Conservation (phyloP, 2,888 invertebrate species). For the Netelia melanura region DNA sequence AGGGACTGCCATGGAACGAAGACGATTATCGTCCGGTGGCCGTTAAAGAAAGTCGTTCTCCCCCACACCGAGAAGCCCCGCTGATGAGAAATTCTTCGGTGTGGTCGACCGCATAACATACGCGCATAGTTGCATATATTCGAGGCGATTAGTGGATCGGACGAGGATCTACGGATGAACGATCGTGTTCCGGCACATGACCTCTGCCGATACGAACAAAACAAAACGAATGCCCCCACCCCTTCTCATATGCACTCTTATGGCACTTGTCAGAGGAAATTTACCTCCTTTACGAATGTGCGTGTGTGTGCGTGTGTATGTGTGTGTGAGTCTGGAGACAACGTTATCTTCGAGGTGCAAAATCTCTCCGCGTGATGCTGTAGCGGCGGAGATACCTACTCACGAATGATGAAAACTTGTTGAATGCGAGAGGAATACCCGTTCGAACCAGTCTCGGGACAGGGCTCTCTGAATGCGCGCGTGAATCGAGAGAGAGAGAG, state of each 20-base stretch:
- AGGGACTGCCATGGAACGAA: slow-evolving; percentile 21
- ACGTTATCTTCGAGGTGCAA: not conserved
- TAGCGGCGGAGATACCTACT: not conserved
- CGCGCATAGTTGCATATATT: not conserved
- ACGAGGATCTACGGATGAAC: slow-evolving; percentile 56
- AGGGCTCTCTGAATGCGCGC: not conserved
- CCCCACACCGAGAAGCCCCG: slow-evolving; percentile 17
- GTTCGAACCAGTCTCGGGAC: not conserved
- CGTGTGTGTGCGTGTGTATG: not conserved
- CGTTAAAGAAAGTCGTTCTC: not conserved
- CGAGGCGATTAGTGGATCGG: slow-evolving; percentile 45
- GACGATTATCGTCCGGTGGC: slow-evolving; percentile 37
- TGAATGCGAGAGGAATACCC: not conserved
- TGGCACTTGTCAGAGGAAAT: not conserved
- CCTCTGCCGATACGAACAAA: slow-evolving; percentile 17
- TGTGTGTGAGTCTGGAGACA: not conserved
- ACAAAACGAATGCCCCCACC: no score
- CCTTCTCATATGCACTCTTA: not conserved
- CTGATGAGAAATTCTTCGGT: not conserved
- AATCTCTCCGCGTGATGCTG: not conserved
- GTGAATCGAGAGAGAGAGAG: not conserved
- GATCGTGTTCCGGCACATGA: slow-evolving; percentile 43
- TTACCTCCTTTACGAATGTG: not conserved
- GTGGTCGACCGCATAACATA: not conserved
- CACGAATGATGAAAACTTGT: not conserved